Evolutionary conservation across 2,113 vertebrate genomes (phyloP), one percentile per base, ranked within the genome.

Genomic region (Pontoporia blainvillei): DNA sequence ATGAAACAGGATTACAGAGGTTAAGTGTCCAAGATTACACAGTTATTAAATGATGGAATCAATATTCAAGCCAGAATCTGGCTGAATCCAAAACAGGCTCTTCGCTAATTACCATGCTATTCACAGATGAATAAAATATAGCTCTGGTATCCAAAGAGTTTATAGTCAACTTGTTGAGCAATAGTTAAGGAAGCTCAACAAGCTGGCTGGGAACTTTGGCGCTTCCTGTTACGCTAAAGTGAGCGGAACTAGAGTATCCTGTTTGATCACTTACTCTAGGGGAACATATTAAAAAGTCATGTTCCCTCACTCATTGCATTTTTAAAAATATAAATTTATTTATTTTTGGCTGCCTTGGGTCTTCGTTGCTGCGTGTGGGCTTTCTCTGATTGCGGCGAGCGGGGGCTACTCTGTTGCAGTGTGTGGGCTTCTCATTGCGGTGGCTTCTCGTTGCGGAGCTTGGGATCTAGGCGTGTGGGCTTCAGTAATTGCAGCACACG

Each of bases 31-130:
- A 83, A 76, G 36, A 44, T 61, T 64, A 83, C 94, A 78, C 44
- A 46, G 72, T 84, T 95, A 76, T 92, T 95, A 94, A 91, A 73
- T 21, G 79, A 13, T 69, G 69, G 59, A 41, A 78, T 90, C 84
- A 57, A 34, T 59, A 52, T 84, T 90, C 59, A 62, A 87, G 66
- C 49, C 54, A 81, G 67, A 91, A 86, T 62, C 71, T 49, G 88
- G 44, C 73, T 83, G 81, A 95, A 39, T 87, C 64, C 84, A 76
- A 95, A 95, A 72, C 54, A 73, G 62, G 34, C 72, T 90, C 23
- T 76, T 75, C 83, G 75, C 64, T 73, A 71, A 69, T 79, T 52
- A 29, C 52, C 1, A 2, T 25, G 72, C 29, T 92, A 7, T 36
- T 86, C 91, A 64, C 41, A 57, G 97, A 75, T 82, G 86, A 78